Percentiles rank a stretch among this genome's conserved stretches.
These are phyloP conservation scores for Drosophila parabipectinata DNA, from an alignment of 1,140 invertebrate species.

Conservation along the genomic window DNA sequence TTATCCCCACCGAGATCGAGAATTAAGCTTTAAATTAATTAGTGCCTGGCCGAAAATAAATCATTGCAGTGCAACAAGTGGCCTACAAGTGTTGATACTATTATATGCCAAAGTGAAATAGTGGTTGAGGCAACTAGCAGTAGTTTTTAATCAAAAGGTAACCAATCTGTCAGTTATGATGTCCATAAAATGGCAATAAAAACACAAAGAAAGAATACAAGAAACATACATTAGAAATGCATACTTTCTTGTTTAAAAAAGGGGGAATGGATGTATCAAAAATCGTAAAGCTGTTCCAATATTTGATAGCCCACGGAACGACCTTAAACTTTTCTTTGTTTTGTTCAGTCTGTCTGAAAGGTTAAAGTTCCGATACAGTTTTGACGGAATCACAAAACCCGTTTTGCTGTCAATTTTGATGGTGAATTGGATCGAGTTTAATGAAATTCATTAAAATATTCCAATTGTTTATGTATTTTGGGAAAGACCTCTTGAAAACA, in stretches of 20 bases:
- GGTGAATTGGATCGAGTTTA: not conserved
- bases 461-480: too few relatives aligned
- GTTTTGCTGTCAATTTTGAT: slow-evolving; percentile 28
- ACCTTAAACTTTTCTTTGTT: slow-evolving; percentile 68
- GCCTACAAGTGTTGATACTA: not conserved
- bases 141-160: too few relatives aligned
- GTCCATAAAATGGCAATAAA: too few relatives aligned
- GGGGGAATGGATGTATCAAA: too few relatives aligned
- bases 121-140: too few relatives aligned
- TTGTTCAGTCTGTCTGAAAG: slow-evolving; percentile 18
- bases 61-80: slow-evolving; percentile 10
- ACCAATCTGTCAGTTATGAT: too few relatives aligned
- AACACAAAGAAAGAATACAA: too few relatives aligned
- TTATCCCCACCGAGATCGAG: slow-evolving; percentile 3
- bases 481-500: too few relatives aligned
- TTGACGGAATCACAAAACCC: slow-evolving; percentile 17
- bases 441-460: not conserved
- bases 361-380: slow-evolving; percentile 51
- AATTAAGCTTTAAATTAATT: slow-evolving; percentile 8
- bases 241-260: too few relatives aligned
- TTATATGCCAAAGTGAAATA: too few relatives aligned
- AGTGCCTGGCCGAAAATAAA: not conserved
- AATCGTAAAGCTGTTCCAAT: slow-evolving; percentile 72
- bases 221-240: too few relatives aligned
- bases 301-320: slow-evolving; percentile 54